Base-by-base conservation (phyloP, 2,888 invertebrate species). In the Drosophila longiperda region DNA sequence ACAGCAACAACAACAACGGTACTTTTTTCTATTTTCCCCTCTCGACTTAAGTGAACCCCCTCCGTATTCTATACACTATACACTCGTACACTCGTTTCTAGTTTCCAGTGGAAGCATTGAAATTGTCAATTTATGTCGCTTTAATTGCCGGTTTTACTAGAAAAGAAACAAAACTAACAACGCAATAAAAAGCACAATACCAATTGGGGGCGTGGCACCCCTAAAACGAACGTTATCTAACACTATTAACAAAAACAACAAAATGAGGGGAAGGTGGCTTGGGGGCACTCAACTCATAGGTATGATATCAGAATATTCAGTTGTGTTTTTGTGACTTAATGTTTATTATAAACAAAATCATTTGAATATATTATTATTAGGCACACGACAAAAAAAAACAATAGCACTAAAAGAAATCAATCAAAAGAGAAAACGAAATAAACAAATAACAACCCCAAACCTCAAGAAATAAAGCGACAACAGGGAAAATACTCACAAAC, bases 271-370 rank as follows among this genome's bases (percentile, higher is more conserved):
- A 20, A 8, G 11, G 9, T 15, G 32, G 26, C 40, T 53, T 15
- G 36, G 42, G 29, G n/a, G n/a, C 23, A 42, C 17, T 12, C 23
- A 11, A 33, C 40, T n/a, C 49, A 5, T 33, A 68, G 77, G 78
- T 68, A 65, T 65, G 68, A 78, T 73, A 76, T 50, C 34, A 23
- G 33, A 59, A 60, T 54, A 66, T 42, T 33, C 38, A 17, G 9
- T n/a, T 6, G 1, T 12, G 40, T 34, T 40, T 42, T 61, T 53
- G 48, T 45, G 48, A 68, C 64, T 66, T 73, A 65, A 82, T 73
- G 71, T 84, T 84, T 84, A 84, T 84, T 87, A 87, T 87, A 84
- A 87, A 84, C 87, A 84, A 87, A 84, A 82, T 72, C 78, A 80
- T 84, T 84, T 87, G 84, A 80, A 83, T 85, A 83, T 87, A 83